Percentiles rank a stretch among this genome's conserved stretches.
Conservation (phyloP, 1,140 invertebrate genomes). For the Teleopsis dalmanni region DNA sequence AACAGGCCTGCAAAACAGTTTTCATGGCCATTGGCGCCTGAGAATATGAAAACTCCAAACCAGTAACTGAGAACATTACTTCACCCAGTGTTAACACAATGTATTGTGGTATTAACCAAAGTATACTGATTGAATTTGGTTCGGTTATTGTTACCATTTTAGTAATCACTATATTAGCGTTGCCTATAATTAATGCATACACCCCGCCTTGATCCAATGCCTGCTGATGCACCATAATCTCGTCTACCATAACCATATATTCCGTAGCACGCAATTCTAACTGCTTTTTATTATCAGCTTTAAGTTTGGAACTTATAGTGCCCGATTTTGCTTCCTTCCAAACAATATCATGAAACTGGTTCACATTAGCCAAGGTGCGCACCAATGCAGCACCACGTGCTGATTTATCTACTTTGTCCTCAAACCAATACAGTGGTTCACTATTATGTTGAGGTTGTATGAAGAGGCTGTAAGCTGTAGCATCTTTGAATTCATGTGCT, state of each 20-base stretch:
- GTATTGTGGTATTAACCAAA: conserved; percentile 82
- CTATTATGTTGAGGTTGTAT: conserved; percentile 24
- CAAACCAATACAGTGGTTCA: not conserved
- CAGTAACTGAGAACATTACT: conserved; percentile 87
- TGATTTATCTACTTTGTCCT: conserved; percentile 32
- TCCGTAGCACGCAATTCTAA: conserved; percentile 40
- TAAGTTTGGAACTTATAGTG: conserved; percentile 8
- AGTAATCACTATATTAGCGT: not conserved
- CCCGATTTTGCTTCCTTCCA: conserved; percentile 16
- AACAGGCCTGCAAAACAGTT: conserved; percentile 79
- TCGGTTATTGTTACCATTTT: conserved; percentile 47
- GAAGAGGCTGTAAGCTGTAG: conserved; percentile 45
- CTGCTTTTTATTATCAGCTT: conserved; percentile 25
- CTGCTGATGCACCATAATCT: conserved; percentile 17
- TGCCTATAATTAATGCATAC: conserved; percentile 48
- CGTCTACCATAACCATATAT: conserved; percentile 45
- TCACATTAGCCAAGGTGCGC: conserved; percentile 25
- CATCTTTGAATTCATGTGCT: not conserved
- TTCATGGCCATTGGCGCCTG: conserved; percentile 86
- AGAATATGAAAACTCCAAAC: conserved; percentile 82
- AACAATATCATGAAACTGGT: conserved; percentile 8
- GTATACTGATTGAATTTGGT: conserved; percentile 67
- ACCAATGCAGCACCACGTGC: conserved; percentile 24
- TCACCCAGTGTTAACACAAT: conserved; percentile 72
- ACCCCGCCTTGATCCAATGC: conserved; percentile 50